Base-by-base conservation (phyloP, 2,113 vertebrate species). In the Hippoglossus stenolepis region DNA sequence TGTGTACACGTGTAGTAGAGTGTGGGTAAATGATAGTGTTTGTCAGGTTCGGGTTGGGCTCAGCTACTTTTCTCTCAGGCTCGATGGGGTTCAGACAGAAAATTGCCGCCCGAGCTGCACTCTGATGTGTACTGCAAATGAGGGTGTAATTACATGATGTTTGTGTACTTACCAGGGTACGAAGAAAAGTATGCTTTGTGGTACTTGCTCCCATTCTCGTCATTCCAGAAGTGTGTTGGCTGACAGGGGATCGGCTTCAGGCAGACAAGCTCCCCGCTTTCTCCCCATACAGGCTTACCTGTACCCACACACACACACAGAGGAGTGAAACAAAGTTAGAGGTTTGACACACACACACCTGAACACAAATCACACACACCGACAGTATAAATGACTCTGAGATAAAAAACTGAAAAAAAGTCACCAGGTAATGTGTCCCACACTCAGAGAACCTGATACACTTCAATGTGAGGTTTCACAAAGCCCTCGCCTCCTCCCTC, bases 221-320 rank as follows among this genome's bases (percentile, higher is more conserved):
- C 97, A 0, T 98, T 98, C 98, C 98, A 99, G 93, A 99, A 99
- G 89, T 96, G 95, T 0, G 97, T 98, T 65, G 97, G 98, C 86
- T 99, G 97, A 70, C 97, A 98, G 49, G 98, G 98, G 23, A 99
- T 88, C 0, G 98, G 97, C 84, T 96, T 97, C 67, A 95, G 94
- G 79, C 98, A 99, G 70, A 99, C 97, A 79, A 99, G 93, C 94
- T 99, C 98, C 0, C 97, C 98, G 0, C 97, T 99, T 85, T 97
- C 95, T 0, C 96, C 97, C 97, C 96, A 99, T 0, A 99, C 96
- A 0, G 96, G 94, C 62, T 95, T 95, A 70, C 97, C 98, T 99
- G 88, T 53, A 76, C 47, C 66, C 65, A 66, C 57, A 74, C 65
- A 69, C 59, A 69, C 43, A 64, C 38, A 68, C 43, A 57, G 28